phyloP scores from a whole-genome alignment of 2,888 invertebrate species.

The Pyralis farinalis region DNA sequence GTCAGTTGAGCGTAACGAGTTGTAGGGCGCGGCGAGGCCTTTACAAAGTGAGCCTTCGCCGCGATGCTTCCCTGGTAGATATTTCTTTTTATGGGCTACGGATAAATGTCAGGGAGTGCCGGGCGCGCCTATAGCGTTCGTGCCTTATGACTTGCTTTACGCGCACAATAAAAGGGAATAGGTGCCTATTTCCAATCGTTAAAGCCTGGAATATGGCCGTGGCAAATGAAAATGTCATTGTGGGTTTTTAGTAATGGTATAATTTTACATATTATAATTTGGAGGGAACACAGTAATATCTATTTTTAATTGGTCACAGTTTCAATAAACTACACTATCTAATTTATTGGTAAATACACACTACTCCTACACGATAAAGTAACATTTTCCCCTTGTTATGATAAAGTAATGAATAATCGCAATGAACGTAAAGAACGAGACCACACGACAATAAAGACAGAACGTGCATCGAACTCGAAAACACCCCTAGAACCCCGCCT shows the following conservation, averaged over 20 bases:
- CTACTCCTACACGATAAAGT: too few relatives aligned
- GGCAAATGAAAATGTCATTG: constrained; percentile 17
- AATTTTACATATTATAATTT: too few relatives aligned
- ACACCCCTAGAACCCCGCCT: constrained; percentile 1
- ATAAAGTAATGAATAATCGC: too few relatives aligned
- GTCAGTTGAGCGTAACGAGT: constrained; percentile 41
- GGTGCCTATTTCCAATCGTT: constrained; percentile 25
- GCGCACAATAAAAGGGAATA: constrained; percentile 35
- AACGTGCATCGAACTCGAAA: not conserved
- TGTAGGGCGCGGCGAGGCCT: constrained; percentile 69
- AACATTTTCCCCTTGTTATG: too few relatives aligned
- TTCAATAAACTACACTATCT: too few relatives aligned
- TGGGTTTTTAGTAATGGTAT: too few relatives aligned
- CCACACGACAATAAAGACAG: too few relatives aligned
- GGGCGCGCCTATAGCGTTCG: constrained; percentile 48
- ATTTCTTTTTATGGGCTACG: constrained; percentile 78
- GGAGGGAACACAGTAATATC: too few relatives aligned
- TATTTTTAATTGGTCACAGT: too few relatives aligned
- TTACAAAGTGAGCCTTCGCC: constrained; percentile 56
- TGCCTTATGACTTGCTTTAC: constrained; percentile 54
- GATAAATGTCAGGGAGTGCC: constrained; percentile 76
- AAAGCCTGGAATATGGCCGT: constrained; percentile 20
- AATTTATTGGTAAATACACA: too few relatives aligned
- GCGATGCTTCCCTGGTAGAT: constrained; percentile 69
- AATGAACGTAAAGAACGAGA: too few relatives aligned